phyloP scores from a whole-genome alignment of 2,888 invertebrate genomes.

The Omphaloscelis lunosa region DNA sequence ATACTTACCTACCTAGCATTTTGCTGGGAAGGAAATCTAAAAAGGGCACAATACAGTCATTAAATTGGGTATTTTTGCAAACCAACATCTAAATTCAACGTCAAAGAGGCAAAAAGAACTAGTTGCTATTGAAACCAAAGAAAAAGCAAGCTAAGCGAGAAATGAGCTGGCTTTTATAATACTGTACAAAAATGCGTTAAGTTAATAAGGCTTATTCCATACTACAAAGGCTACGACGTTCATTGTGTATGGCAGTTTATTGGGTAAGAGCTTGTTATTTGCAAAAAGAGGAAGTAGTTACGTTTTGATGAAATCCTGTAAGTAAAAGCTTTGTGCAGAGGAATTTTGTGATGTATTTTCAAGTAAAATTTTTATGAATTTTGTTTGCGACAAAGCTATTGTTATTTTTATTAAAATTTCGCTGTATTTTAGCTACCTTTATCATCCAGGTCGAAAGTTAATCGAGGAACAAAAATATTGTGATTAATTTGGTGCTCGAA shows the following conservation, averaged over 20 bases:
- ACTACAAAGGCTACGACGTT: slow-evolving; percentile 60
- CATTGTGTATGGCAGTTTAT: slow-evolving; percentile 66
- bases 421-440: neutral
- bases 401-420: slow-evolving; percentile 17
- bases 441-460: neutral
- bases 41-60: slow-evolving; percentile 11
- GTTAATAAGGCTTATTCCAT: slow-evolving; percentile 66
- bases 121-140: slow-evolving; percentile 43
- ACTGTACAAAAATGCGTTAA: slow-evolving; percentile 53
- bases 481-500: neutral
- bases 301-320: slow-evolving; percentile 50
- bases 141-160: slow-evolving; percentile 40
- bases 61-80: slow-evolving; percentile 20
- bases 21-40: neutral
- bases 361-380: slow-evolving; percentile 4
- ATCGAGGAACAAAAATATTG: neutral
- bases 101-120: slow-evolving; percentile 37
- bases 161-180: slow-evolving; percentile 49
- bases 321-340: slow-evolving; percentile 24
- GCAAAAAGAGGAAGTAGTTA: slow-evolving; percentile 59
- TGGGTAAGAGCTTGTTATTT: slow-evolving; percentile 61
- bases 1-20: neutral
- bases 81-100: slow-evolving; percentile 12
- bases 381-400: slow-evolving; percentile 1
- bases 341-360: slow-evolving; percentile 32